Evolutionary conservation across 1,140 invertebrate genomes (phyloP), one percentile per base, ranked within the genome.

Genomic region (Micrasema longulum): DNA sequence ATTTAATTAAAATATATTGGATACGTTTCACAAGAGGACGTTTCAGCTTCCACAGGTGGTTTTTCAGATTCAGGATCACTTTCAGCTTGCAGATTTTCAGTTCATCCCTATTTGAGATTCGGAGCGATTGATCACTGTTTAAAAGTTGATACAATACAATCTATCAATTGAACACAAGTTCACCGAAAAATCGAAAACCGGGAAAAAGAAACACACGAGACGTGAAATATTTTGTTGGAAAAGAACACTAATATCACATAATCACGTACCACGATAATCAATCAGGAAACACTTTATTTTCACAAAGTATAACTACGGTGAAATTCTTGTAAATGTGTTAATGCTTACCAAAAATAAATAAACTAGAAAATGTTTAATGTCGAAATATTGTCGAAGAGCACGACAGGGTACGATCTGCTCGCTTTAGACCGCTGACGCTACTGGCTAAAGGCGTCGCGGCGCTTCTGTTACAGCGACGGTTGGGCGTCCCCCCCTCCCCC

Each of bases 321-420:
- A 41, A 41, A 14, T 12, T 38, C 55, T 41, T 55, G 22, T 35
- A 55, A 20, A 48, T 55, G 22, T 55, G 50, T 60, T 16, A 23
- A 69, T 69, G 74, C 84, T 85, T 85, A 85, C 84, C 83, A 76
- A 76, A 31, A 73, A 76, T 66, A 76, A 73, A 71, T 70, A 73
- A 72, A 65, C 52, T 66, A 72, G 70, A 65, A 71, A 72, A 72
- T 43, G 41, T 60, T 72, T 72, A 75, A 60, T 45, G 69, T 74
- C 69, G 69, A 65, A 50, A 45, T 35, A 18, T 45, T 63, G 36
- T 71, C 69, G 52, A 67, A n/a, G 31, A 66, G 70, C 66, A 70
- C 69, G 74, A 53, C 67, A 45, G 65, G 52, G 71, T 57, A 71
- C 67, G 71, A 38, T 47, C 55, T 72, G 70, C 74, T 72, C 74